Base-by-base conservation (phyloP, 2,888 invertebrate species). In the Clostera curtula region DNA sequence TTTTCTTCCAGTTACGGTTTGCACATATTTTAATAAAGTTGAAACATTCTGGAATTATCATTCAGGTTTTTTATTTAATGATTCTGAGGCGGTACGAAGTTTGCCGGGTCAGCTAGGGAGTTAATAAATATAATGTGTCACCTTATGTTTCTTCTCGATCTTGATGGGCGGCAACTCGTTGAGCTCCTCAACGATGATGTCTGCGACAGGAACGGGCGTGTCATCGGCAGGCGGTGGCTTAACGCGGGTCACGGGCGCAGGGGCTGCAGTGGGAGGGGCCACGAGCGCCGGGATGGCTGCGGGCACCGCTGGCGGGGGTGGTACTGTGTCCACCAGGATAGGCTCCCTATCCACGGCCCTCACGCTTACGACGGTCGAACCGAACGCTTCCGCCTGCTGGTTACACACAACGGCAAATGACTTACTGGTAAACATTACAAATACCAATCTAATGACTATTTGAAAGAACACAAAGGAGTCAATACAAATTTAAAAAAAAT, bases 131-230 rank as follows among this genome's bases (percentile, higher is more conserved):
- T n/a, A n/a, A n/a, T n/a, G n/a, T n/a, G n/a, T n/a, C n/a, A n/a
- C n/a, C n/a, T n/a, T 60, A 8, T 47, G 41, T 19, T 52, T 56
- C 19, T 30, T 50, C 14, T 51, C 51, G 2, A 44, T 31, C 17
- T 47, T 53, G 3, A 44, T 34, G 3, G 39, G 43, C 6, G 49
- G 43, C 11, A 52, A 36, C 22, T 77, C 72, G 37, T 68, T 73
- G 17, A 69, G 67, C 36, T 73, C 73, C 34, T 71, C 73, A 1
- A 68, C 59, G 24, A 71, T 65, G 25, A 70, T 64, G 24, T 56
- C 49, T 11, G 52, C 42, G 17, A 51, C 48, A 15, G 61, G 59
- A 11, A 56, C 61, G 3, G 63, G 59, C 18, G 49, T 48, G 10
- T 46, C 47, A 6, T 43, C 31, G 17, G 34, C 12, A 7, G 10